Evolutionary conservation across 2,888 invertebrate genomes (phyloP), one percentile per base, ranked within the genome.

Genomic region (Chouioia cunea): DNA sequence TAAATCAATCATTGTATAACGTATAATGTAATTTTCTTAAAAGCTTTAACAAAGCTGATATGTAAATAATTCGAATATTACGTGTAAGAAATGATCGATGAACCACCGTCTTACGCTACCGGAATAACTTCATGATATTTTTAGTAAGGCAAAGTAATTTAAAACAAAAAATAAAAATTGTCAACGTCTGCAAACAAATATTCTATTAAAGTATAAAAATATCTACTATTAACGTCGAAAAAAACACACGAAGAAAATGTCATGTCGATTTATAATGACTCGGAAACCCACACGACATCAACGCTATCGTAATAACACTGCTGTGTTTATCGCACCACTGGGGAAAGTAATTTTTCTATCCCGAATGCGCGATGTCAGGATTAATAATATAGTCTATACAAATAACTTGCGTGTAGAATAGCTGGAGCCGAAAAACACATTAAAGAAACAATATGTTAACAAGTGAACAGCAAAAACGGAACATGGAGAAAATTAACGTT

Each of bases 321-420:
- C 15, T 22, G 23, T 43, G 46, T 65, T 70, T 70, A 65, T 65
- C 59, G 65, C 54, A 60, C 70, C 65, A 23, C 43, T 48, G 65
- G 65, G 59, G 54, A 50, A 58, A 10, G 59, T 64, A 53, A 64
- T 60, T 65, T 56, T 70, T 58, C 48, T 50, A 70, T 69, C 14
- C 64, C 54, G 48, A 22, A 20, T 44, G 3, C 43, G 60, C 56
- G 16, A 58, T 36, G 22, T 27, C 36, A 52, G 58, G 58, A 64
- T 69, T 69, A 69, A 69, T 64, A 64, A 58, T 44, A 43, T 60
- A 44, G 23, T 23, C 65, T 64, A 58, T 62, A 65, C 50, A 62
- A 73, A 56, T 65, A 66, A 47, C 62, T 70, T 44, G 71, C 48
- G 53, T 50, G 48, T 69, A 64, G 54, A 65, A 20, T 23, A 22